Evolutionary conservation across 2,888 invertebrate genomes (phyloP).

Genomic region (Erebia ligea): DNA sequence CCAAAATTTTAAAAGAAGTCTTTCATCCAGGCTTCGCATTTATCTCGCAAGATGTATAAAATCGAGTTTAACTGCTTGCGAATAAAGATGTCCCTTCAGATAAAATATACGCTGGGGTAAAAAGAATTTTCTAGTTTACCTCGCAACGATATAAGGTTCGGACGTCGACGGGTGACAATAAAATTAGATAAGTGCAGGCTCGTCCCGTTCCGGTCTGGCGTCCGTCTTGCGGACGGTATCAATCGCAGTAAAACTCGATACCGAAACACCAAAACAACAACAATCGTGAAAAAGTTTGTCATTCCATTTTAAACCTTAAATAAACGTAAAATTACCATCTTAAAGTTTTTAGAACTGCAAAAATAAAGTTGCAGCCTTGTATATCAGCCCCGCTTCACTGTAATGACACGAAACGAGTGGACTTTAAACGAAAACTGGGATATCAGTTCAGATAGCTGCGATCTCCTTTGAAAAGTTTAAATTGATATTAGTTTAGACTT

Average conservation of each 20-base stretch:
- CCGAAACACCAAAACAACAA: constrained; percentile 49
- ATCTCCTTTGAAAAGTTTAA: constrained; percentile 54
- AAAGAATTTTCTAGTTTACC: constrained; percentile 70
- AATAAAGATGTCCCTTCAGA: constrained; percentile 76
- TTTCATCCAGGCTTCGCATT: background rate
- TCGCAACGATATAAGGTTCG: constrained; percentile 65
- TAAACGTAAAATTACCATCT: background rate
- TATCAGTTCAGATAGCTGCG: constrained; percentile 68
- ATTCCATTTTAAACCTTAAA: constrained; percentile 47
- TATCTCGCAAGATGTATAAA: constrained; percentile 54
- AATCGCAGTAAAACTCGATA: constrained; percentile 80
- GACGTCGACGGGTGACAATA: constrained; percentile 76
- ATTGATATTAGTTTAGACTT: constrained; percentile 23
- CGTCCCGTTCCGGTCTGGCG: constrained; percentile 64
- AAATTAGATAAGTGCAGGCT: constrained; percentile 82
- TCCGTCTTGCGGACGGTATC: constrained; percentile 77
- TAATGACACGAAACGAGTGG: constrained; percentile 75
- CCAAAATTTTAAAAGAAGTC: constrained; percentile 13
- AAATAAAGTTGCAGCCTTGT: constrained; percentile 53
- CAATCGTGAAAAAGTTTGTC: constrained; percentile 33
- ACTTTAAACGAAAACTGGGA: constrained; percentile 71
- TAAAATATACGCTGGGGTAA: constrained; percentile 64
- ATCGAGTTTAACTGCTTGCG: constrained; percentile 75
- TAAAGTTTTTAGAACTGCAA: constrained; percentile 25
- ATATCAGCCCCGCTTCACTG: constrained; percentile 69